Conservation (phyloP, 2,888 invertebrate genomes). For the Dryococelus australis region DNA sequence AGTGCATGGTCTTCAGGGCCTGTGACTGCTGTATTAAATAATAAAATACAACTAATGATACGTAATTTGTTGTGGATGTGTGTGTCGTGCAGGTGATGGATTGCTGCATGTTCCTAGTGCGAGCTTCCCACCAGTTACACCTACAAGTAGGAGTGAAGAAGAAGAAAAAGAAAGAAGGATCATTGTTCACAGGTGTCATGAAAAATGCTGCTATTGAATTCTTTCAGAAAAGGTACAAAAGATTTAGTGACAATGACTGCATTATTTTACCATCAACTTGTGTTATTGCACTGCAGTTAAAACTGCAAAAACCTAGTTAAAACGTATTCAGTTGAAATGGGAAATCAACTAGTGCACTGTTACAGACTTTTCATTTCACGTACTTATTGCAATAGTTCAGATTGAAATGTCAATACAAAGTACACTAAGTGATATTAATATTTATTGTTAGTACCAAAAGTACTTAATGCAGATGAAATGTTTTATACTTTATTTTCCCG, state of each 20-base stretch:
- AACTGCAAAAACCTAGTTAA: not conserved
- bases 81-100: slow-evolving; percentile 62
- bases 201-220: slow-evolving; percentile 65
- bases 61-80: no score
- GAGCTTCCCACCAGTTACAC: slow-evolving; percentile 66
- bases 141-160: slow-evolving; percentile 53
- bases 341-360: no score
- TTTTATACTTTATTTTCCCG: no score
- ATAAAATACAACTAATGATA: no score
- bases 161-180: slow-evolving; percentile 55
- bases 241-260: not conserved
- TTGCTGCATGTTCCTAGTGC: slow-evolving; percentile 70
- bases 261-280: not conserved
- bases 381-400: no score
- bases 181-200: slow-evolving; percentile 61
- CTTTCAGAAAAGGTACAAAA: slow-evolving; percentile 62
- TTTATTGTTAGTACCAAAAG: no score
- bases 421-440: no score
- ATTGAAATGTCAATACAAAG: not conserved
- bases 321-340: not conserved
- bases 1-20: no score
- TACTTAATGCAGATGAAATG: no score
- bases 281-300: not conserved
- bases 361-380: no score
- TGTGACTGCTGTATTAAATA: no score